phyloP scores from a whole-genome alignment of 2,888 invertebrate genomes.

The Thymelicus acteon region DNA sequence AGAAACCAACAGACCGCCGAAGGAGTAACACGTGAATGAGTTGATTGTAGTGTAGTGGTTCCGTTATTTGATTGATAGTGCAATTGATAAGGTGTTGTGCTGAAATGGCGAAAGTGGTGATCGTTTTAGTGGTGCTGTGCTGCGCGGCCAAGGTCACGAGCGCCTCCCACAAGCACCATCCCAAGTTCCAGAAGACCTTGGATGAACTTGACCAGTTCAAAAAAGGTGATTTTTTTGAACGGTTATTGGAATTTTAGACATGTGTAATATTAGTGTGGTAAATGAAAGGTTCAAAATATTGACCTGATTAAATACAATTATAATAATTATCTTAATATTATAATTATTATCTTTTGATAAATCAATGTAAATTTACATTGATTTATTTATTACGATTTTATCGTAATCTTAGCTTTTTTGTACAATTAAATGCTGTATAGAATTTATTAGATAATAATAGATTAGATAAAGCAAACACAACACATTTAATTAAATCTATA shows the following conservation, averaged over 20 bases:
- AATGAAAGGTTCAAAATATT: not conserved
- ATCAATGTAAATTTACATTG: no score
- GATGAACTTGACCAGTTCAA: constrained; percentile 52
- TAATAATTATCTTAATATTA: not conserved
- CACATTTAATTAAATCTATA: not conserved
- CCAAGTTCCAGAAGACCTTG: constrained; percentile 61
- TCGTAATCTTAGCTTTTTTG: no score
- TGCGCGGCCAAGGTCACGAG: constrained; percentile 48
- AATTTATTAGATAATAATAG: no score
- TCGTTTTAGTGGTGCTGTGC: constrained; percentile 64
- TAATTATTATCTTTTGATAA: no score
- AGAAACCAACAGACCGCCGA: constrained; percentile 66
- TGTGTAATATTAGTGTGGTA: no score
- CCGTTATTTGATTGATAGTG: constrained; percentile 46
- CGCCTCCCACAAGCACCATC: constrained; percentile 61
- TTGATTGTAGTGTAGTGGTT: constrained; percentile 41
- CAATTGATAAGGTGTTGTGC: constrained; percentile 45
- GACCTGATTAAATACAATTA: not conserved
- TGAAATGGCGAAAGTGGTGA: constrained; percentile 66
- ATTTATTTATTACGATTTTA: no score
- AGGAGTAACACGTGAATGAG: constrained; percentile 61
- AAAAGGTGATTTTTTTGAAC: constrained; percentile 58
- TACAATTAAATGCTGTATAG: no score
- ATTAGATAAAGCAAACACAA: no score
- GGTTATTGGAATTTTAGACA: not conserved